phyloP scores from a whole-genome alignment of 1,140 invertebrate genomes.

The Caenorhabditis remanei region DNA sequence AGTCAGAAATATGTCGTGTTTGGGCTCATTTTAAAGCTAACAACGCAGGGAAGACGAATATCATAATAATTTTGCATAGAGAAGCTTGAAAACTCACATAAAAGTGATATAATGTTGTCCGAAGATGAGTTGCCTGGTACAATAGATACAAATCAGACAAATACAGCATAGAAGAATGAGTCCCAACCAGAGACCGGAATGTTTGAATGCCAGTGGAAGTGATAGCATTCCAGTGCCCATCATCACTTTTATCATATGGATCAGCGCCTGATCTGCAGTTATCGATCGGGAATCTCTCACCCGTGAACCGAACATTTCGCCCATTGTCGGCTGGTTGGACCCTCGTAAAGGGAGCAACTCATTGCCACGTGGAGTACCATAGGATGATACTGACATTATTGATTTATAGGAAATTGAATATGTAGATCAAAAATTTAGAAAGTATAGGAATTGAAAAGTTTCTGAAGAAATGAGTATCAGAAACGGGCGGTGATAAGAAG shows the following conservation, averaged over 20 bases:
- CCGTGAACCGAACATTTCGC: slow-evolving; percentile 61
- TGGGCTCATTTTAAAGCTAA: no score
- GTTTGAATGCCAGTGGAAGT: slow-evolving; percentile 75
- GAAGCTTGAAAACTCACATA: slow-evolving; percentile 56
- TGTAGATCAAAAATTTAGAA: not conserved
- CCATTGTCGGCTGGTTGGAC: slow-evolving; percentile 56
- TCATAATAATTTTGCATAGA: slow-evolving; percentile 10
- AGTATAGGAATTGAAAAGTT: not conserved
- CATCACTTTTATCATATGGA: slow-evolving; percentile 77
- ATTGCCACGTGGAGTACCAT: slow-evolving; percentile 51
- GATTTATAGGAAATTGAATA: slow-evolving; percentile 2
- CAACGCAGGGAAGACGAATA: no score
- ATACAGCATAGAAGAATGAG: slow-evolving; percentile 69
- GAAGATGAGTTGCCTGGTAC: slow-evolving; percentile 73
- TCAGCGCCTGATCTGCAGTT: slow-evolving; percentile 70
- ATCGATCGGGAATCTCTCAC: slow-evolving; percentile 48
- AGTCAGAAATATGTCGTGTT: no score
- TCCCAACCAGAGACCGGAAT: slow-evolving; percentile 74
- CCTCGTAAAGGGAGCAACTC: slow-evolving; percentile 58
- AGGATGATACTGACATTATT: slow-evolving; percentile 61
- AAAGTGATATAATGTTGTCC: slow-evolving; percentile 74
- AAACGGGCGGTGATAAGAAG: slow-evolving; percentile 9
- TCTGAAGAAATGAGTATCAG: not conserved
- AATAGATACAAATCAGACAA: slow-evolving; percentile 74
- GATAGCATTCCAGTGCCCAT: slow-evolving; percentile 75